Conservation (phyloP, 2,888 invertebrate genomes). For the Lithophane semibrunnea region DNA sequence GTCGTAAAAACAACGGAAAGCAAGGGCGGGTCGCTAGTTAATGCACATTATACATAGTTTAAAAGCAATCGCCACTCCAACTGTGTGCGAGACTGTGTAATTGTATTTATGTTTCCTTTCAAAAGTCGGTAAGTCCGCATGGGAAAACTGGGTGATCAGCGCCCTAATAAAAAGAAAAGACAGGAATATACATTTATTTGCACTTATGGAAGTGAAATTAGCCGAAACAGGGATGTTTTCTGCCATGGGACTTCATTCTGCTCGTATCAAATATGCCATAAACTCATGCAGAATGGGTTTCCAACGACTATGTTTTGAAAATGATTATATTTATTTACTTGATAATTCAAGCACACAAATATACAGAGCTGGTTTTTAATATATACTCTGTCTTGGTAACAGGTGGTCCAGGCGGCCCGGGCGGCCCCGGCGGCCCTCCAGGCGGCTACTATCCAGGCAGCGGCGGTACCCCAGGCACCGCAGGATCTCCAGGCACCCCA, state of each 20-base stretch:
- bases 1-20: neutral
- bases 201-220: neutral
- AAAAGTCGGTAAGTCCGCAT: neutral
- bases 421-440: constrained; percentile 66
- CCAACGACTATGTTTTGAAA: neutral
- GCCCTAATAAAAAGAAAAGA: neutral
- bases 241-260: neutral
- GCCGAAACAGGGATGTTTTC: neutral
- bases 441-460: constrained; percentile 67
- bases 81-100: neutral
- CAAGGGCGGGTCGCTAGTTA: neutral
- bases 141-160: neutral
- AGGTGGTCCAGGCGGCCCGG: constrained; percentile 79
- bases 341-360: neutral
- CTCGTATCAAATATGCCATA: neutral
- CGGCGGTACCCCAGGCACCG: constrained; percentile 49
- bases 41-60: neutral
- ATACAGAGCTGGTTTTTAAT: neutral
- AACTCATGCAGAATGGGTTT: neutral
- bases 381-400: neutral
- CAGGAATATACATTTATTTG: neutral
- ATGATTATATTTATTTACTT: neutral
- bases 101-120: neutral
- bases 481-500: constrained; percentile 66
- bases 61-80: neutral